These are phyloP conservation scores for Clanis bilineata DNA, from an alignment of 2,888 invertebrate genomes.

Conservation along the genomic window DNA sequence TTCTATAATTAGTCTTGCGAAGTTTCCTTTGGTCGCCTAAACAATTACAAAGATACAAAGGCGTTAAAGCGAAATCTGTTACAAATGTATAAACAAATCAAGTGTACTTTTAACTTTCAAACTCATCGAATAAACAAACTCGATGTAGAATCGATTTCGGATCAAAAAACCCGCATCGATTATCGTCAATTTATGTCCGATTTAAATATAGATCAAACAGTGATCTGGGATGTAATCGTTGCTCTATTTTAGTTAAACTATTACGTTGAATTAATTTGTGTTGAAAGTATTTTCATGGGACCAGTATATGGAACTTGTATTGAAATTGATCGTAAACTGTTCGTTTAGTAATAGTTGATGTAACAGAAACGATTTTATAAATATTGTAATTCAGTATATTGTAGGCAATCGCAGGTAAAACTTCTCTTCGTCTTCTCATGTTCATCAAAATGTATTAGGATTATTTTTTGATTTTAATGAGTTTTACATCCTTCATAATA, in stretches of 20 bases:
- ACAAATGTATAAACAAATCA: background rate
- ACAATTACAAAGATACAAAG: background rate
- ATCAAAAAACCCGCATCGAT: slow-evolving; percentile 59
- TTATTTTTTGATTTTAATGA: too few species aligned
- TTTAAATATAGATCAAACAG: slow-evolving; percentile 62
- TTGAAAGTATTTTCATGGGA: slow-evolving; percentile 5
- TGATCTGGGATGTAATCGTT: slow-evolving; percentile 15
- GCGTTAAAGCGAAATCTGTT: background rate
- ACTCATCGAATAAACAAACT: slow-evolving; percentile 20
- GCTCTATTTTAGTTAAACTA: slow-evolving; percentile 12
- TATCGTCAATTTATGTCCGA: slow-evolving; percentile 48
- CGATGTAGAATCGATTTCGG: slow-evolving; percentile 40
- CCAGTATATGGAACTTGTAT: background rate
- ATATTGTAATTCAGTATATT: background rate
- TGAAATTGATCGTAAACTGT: background rate
- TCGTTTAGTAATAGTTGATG: background rate
- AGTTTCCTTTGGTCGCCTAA: background rate
- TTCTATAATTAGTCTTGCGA: background rate
- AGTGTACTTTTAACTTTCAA: background rate
- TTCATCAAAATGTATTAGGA: too few species aligned
- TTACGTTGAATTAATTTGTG: slow-evolving; percentile 9
- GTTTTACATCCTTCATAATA: too few species aligned
- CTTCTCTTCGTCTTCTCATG: too few species aligned
- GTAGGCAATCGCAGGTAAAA: too few species aligned
- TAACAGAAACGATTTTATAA: background rate